Conservation (phyloP, 1,140 invertebrate genomes). For the Brachionus rotundiformis region DNA sequence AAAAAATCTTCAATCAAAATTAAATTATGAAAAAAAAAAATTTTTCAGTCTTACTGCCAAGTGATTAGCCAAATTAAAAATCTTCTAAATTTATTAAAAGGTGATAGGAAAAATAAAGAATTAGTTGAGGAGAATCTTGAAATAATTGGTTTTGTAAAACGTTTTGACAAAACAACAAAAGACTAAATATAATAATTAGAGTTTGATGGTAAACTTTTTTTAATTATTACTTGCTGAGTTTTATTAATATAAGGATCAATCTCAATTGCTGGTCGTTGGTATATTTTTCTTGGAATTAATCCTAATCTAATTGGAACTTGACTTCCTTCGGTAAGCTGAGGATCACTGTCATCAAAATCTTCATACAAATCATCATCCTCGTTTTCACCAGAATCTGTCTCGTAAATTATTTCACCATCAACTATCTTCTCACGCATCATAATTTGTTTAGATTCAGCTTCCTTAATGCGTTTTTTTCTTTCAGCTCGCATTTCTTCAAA, state of each 20-base stretch:
- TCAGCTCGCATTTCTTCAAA: constrained; percentile 39
- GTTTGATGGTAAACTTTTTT: too few relatives aligned
- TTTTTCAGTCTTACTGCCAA: constrained; percentile 37
- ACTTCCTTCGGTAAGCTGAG: constrained; percentile 19
- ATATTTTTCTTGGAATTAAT: constrained; percentile 36
- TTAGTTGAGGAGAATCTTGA: constrained; percentile 88
- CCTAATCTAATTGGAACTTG: constrained; percentile 38
- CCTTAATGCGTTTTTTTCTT: constrained; percentile 21
- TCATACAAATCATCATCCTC: constrained; percentile 32
- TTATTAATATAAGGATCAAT: constrained; percentile 47
- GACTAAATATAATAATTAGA: neutral
- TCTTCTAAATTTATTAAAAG: constrained; percentile 83
- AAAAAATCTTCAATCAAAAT: neutral
- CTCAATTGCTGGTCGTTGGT: constrained; percentile 37
- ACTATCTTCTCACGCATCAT: constrained; percentile 36
- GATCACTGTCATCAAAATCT: constrained; percentile 8
- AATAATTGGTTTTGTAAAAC: constrained; percentile 82
- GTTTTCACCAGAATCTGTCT: constrained; percentile 2
- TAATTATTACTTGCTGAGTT: constrained; percentile 10
- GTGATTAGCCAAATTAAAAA: constrained; percentile 58
- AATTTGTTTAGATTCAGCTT: constrained; percentile 29
- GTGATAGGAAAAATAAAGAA: constrained; percentile 85
- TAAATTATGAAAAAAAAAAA: neutral
- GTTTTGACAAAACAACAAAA: constrained; percentile 44
- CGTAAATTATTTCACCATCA: constrained; percentile 35